Evolutionary conservation across 1,140 invertebrate species (phyloP).

Genomic region (Acromyrmex charruanus): DNA sequence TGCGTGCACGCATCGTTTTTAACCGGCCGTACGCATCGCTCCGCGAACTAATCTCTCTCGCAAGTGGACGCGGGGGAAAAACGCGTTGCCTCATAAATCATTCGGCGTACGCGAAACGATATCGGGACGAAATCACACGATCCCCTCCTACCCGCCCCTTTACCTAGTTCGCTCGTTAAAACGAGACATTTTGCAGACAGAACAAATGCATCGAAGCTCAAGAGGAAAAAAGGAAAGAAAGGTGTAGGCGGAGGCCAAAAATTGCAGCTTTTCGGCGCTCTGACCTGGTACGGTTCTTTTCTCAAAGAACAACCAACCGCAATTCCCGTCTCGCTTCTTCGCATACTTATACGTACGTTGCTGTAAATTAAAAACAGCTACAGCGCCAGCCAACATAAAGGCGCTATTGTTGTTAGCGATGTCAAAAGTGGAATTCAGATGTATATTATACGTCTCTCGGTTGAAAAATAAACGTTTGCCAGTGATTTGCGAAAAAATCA

Average conservation of each 20-base stretch:
- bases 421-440: neutral
- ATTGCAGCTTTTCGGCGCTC: neutral
- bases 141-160: neutral
- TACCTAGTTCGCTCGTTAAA: constrained; percentile 39
- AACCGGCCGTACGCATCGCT: constrained; percentile 22
- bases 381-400: neutral
- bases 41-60: constrained; percentile 28
- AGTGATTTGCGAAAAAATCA: constrained; percentile 14
- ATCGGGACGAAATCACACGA: neutral
- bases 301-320: constrained; percentile 6
- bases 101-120: constrained; percentile 48
- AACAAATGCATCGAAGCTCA: constrained; percentile 12
- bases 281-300: neutral
- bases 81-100: constrained; percentile 50
- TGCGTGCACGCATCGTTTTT: constrained; percentile 28
- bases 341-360: neutral
- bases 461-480: constrained; percentile 26
- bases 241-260: neutral
- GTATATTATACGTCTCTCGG: neutral
- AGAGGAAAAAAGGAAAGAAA: neutral
- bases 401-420: neutral
- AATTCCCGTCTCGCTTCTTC: neutral
- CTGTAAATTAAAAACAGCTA: neutral
- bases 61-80: constrained; percentile 36
- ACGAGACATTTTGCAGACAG: constrained; percentile 29